Base-by-base conservation (phyloP, 2,113 vertebrate species). In the Hydrochoerus hydrochaeris region DNA sequence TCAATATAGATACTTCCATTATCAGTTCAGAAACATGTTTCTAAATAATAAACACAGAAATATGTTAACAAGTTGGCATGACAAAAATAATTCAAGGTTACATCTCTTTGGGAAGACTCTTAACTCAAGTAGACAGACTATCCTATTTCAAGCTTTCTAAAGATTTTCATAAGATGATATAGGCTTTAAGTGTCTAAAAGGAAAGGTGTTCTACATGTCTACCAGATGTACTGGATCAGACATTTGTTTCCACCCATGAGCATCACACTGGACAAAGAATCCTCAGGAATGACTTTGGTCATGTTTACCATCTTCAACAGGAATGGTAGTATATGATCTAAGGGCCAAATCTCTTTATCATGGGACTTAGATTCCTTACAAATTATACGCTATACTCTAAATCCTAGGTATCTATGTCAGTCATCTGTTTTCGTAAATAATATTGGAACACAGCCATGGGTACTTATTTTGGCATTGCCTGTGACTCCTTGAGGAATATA, bases 121-220 rank as follows among this genome's bases (percentile, higher is more conserved):
- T 46, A 71, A 11, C 38, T 20, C 26, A 71, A 14, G 19, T 1
- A 60, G 71, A 91, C 3, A 26, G 35, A 54, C n/a, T 13, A n/a
- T 0, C 28, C 90, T 44, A 32, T 11, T 71, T 35, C 0, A 54
- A 17, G n/a, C 44, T 4, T 5, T 44, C 30, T 62, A 8, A 0
- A 60, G 49, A 3, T 32, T 49, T 86, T 58, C 57, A 41, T 9
- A 78, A 49, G 20, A 44, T 30, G 16, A 44, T 19, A 35, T 6
- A 0, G 24, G 35, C 44, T 80, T 60, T 60, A 19, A 41, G 4
- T 67, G 44, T 85, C 26, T 73, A 65, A 87, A 26, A 85, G 35
- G 9, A 95, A 7, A 22, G 14, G 8, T 38, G 35, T 28, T 87
- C 28, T 49, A 10, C 8, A 13, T 52, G 14, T 87, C 63, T n/a